A percentile compares a stretch with the other conserved stretches of the same genome.
phyloP scores from a whole-genome alignment of 92 coral and sea anemone genomes.

The Diadumene lineata region DNA sequence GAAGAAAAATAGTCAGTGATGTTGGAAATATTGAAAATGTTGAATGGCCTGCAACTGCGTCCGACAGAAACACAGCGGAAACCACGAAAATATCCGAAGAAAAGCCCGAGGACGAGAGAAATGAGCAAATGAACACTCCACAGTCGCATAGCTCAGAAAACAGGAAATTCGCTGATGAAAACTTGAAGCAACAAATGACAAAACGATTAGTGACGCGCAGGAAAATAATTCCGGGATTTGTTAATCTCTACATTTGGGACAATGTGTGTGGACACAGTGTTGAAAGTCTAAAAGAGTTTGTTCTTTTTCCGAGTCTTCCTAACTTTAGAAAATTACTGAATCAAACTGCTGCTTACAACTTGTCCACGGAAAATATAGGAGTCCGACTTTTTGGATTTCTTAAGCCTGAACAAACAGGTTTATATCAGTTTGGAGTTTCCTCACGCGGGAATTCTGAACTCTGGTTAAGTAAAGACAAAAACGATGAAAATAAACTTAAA shows the following conservation, averaged over 20 bases:
- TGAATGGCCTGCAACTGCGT: neutral
- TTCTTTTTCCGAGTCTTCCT: conserved; percentile 74
- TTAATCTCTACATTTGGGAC: conserved; percentile 70
- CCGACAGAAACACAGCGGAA: neutral
- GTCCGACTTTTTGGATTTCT: conserved; percentile 83
- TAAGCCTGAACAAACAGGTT: conserved; percentile 63
- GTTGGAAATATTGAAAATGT: neutral
- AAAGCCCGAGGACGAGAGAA: neutral
- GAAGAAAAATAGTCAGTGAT: neutral
- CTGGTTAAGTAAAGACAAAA: conserved; percentile 74
- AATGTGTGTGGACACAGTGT: conserved; percentile 51
- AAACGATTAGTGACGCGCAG: neutral
- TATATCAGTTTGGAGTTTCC: conserved; percentile 73
- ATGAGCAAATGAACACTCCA: no score
- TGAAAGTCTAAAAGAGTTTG: conserved; percentile 64
- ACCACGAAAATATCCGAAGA: neutral
- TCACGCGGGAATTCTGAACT: conserved; percentile 84
- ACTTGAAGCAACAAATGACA: neutral
- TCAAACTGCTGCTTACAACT: conserved; percentile 37
- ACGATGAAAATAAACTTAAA: conserved; percentile 40
- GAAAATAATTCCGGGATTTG: neutral
- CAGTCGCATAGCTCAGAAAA: neutral
- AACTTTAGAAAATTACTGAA: conserved; percentile 39
- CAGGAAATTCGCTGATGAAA: neutral
- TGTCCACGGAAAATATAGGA: conserved; percentile 60